Evolutionary conservation across 2,797 vertebrate species (phyloP).

Genomic region (Pterois miles): DNA sequence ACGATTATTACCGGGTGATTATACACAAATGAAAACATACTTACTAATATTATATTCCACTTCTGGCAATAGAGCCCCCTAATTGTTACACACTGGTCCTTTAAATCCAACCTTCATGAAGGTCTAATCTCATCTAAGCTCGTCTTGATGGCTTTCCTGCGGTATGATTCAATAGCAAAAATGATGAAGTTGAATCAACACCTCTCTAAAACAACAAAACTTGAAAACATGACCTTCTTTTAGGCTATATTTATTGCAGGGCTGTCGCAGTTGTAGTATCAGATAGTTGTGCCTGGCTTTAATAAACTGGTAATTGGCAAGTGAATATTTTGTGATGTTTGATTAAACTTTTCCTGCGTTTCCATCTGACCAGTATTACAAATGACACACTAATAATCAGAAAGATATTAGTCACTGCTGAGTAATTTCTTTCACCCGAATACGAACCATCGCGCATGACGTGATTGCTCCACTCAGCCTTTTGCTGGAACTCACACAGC

Average conservation of each 20-base stretch:
- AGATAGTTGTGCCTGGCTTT: neutral
- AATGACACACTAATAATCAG: neutral
- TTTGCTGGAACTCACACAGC: neutral
- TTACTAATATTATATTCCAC: too few relatives aligned
- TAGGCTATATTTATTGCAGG: too few relatives aligned
- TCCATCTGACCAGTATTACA: neutral
- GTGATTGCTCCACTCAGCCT: neutral
- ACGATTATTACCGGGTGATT: too few relatives aligned
- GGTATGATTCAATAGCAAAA: neutral
- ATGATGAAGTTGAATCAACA: neutral
- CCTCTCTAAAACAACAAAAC: neutral
- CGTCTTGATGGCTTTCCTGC: accelerated
- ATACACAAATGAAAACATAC: too few relatives aligned
- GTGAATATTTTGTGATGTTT: neutral
- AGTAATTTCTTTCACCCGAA: constrained; percentile 30
- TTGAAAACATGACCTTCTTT: neutral
- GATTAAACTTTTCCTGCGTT: neutral
- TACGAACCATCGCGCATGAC: neutral
- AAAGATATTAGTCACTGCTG: neutral
- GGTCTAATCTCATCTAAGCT: too few relatives aligned
- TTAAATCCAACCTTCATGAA: too few relatives aligned
- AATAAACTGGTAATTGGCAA: too few relatives aligned
- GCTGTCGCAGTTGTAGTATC: neutral
- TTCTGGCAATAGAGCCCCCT: too few relatives aligned
- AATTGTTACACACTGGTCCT: too few relatives aligned